Base-by-base conservation (phyloP, 2,888 invertebrate species). In the Ganaspis brasiliensis region DNA sequence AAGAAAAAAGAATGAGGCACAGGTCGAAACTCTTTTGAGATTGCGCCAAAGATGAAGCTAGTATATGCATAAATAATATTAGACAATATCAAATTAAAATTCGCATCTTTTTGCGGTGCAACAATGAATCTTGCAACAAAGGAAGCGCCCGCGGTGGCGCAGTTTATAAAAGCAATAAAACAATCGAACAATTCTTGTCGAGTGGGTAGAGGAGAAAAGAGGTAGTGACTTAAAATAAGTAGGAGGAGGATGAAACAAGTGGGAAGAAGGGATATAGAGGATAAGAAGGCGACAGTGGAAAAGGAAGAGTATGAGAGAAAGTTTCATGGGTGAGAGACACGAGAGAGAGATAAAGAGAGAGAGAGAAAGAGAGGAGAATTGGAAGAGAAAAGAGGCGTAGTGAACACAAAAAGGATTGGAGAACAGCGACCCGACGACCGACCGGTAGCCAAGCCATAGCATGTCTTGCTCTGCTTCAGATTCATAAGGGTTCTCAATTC, bases 391-490 rank as follows among this genome's bases (percentile, higher is more conserved):
- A 81, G 81, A 81, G 72, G 74, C 79, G 79, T 73, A 80, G 80
- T 81, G 78, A 79, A 83, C 78, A 80, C 73, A 82, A 83, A 83
- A 83, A 79, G 79, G 82, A 84, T 83, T 83, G 85, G 86, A 87
- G 89, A 89, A 88, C 89, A 87, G 88, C 89, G 89, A 89, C 88
- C 89, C 89, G 89, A 89, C 88, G 88, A 89, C 87, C 88, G 89
- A 89, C 89, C 89, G 89, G 89, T 89, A 89, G 89, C 89, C 81
- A 87, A 83, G 86, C 86, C 88, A 86, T n/a, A n/a, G n/a, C 87
- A 89, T 88, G 88, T 89, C 88, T 89, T 89, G 87, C 87, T 88
- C 86, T 80, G 87, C 85, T 87, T 84, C 88, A 86, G 87, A 87
- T 87, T 88, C 87, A 82, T 85, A 83, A 87, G 85, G 89, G 88